A percentile compares a stretch with the other conserved stretches of the same genome.
These are phyloP conservation scores for Atopsyche davidsoni DNA, from an alignment of 1,140 invertebrate species.

Conservation along the genomic window DNA sequence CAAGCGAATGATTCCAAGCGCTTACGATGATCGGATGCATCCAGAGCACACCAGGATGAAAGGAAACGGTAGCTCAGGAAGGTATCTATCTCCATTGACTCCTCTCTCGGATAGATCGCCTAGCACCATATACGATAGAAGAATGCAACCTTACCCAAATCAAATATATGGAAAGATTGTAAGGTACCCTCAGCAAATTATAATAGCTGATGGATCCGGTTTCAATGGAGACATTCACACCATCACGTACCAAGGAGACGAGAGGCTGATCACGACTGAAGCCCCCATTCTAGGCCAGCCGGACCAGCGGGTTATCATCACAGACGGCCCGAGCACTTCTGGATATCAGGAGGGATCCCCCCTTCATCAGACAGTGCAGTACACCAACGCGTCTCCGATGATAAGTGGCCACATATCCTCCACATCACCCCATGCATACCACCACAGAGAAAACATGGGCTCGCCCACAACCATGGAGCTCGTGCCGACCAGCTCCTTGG, in stretches of 20 bases:
- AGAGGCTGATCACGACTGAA: conserved; percentile 12
- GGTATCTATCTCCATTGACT: conserved; percentile 12
- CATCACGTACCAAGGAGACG: conserved; percentile 19
- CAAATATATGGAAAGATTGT: conserved; percentile 8
- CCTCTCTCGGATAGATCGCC: conserved; percentile 17
- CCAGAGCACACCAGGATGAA: conserved; percentile 11
- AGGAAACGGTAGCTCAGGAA: conserved; percentile 2
- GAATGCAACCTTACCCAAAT: conserved; percentile 15
- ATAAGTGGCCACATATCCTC: conserved; percentile 29
- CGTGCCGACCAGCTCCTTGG: conserved; percentile 40
- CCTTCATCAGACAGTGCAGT: conserved; percentile 22
- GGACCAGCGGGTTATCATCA: conserved; percentile 25
- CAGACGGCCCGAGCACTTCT: conserved; percentile 32
- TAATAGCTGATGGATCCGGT: conserved; percentile 19
- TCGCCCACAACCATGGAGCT: conserved; percentile 40
- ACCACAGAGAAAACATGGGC: conserved; percentile 34
- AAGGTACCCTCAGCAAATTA: conserved; percentile 19
- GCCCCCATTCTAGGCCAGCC: conserved; percentile 14
- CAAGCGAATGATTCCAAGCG: too few species aligned
- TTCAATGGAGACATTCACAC: conserved; percentile 26
- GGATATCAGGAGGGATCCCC: conserved; percentile 32
- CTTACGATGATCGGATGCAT: conserved; percentile 7
- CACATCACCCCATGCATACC: conserved; percentile 35
- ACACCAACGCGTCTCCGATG: conserved; percentile 24
- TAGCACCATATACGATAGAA: conserved; percentile 17